phyloP scores from a whole-genome alignment of 2,888 invertebrate genomes.

The Acronicta leporina region DNA sequence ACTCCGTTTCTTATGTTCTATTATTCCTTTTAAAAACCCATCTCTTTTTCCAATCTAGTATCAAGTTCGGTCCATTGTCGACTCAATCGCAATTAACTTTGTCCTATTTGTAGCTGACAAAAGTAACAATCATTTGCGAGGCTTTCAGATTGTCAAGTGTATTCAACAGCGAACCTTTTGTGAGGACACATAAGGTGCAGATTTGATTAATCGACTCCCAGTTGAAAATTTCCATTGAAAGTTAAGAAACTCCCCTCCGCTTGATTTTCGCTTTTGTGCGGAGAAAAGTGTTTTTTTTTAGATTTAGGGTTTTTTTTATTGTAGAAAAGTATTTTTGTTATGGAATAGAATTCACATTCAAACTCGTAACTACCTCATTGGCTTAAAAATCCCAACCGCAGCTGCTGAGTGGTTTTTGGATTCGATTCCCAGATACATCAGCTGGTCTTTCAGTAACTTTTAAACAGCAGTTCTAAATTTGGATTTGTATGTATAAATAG shows the following conservation, averaged over 20 bases:
- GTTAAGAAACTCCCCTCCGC: constrained; percentile 45
- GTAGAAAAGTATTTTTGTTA: constrained; percentile 24
- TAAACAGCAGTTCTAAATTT: no score
- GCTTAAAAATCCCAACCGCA: no score
- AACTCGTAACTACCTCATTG: no score
- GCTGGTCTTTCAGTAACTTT: no score
- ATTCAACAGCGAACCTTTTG: constrained; percentile 54
- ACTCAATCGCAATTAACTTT: constrained; percentile 66
- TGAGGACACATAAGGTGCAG: constrained; percentile 40
- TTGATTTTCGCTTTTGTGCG: constrained; percentile 58
- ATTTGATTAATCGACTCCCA: constrained; percentile 48
- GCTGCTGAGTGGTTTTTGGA: no score
- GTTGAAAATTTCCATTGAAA: constrained; percentile 42
- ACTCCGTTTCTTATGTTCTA: background rate
- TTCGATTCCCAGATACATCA: no score
- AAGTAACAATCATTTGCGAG: constrained; percentile 64
- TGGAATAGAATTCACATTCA: no score
- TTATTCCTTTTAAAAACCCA: constrained; percentile 35
- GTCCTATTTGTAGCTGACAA: constrained; percentile 63
- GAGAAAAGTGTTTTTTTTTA: constrained; percentile 34
- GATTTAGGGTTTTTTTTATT: constrained; percentile 27
- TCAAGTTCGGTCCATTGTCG: constrained; percentile 57
- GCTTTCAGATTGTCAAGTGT: constrained; percentile 32
- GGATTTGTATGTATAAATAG: no score
- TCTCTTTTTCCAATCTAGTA: constrained; percentile 27